Base-by-base conservation (phyloP, 1,140 invertebrate species). In the Bombus pyrosoma region DNA sequence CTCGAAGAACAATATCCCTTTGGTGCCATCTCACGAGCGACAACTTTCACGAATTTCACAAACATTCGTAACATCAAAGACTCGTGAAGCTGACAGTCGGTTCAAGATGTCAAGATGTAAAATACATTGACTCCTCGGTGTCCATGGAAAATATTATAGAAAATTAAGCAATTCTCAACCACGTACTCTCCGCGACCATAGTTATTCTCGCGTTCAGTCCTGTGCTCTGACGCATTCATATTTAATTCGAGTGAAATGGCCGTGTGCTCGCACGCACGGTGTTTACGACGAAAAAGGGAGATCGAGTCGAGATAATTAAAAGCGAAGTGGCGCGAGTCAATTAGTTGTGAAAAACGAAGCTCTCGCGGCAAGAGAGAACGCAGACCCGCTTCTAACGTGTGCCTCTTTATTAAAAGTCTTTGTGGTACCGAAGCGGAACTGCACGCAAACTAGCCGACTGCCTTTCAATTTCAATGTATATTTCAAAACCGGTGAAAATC, bases 261-360 rank as follows among this genome's bases (percentile, higher is more conserved):
- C 10, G 74, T 25, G n/a, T 34, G 74, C 28, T n/a, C 12, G 37
- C 69, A n/a, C 39, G 37, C 69, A 47, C 73, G 47, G 25, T 76
- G 74, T 76, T 76, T 76, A 77, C 75, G 57, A 62, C 34, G 75
- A 64, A 78, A n/a, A 78, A 41, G n/a, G 5, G 37, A n/a, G 71
- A 28, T 6, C 34, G 76, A 78, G 66, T 78, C 76, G 59, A 25
- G 76, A 62, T 64, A 78, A 78, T 78, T 78, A 78, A 78, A 78
- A 78, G 76, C 62, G 28, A 78, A 78, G 62, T 64, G 59, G 59
- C 22, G 39, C 76, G n/a, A 78, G 76, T 78, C 59, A 78, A 78
- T 78, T 78, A 66, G 76, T 78, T 66, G 76, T 66, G 59, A 78
- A 78, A 78, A 78, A 78, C 62, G 76, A 66, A 62, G 59, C 12